Base-by-base conservation (phyloP, 2,888 invertebrate genomes). In the Strigamia transsilvanica region DNA sequence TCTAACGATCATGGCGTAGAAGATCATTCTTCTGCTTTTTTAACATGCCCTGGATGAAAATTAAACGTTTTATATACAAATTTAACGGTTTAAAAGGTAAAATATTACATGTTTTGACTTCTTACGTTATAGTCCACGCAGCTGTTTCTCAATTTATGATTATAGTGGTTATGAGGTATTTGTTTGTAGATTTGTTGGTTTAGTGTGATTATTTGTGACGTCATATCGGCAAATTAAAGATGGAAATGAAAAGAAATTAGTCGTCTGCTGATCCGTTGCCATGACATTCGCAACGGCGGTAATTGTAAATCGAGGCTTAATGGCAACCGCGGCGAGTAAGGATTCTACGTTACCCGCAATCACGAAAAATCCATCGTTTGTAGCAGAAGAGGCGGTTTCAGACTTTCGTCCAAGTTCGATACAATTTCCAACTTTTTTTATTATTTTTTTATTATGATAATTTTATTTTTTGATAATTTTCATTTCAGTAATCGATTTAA, bases 1-100 rank as follows among this genome's bases (percentile, higher is more conserved):
- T 42, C 88, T 85, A 12, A 86, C 85, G 18, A 88, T 82, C 82
- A 84, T 80, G 3, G 84, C 82, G 73, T 83, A 84, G 15, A 81
- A 34, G 78, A 84, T 83, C 84, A 84, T 84, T 15, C 4, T 79
- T 73, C 12, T 12, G 15, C 42, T 42, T 42, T 1, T 46, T 46
- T n/a, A 46, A n/a, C 42, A 13, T 15, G 46, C 46, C 46, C 46
- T 46, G 15, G 12, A 46, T 46, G 46, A 13, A 46, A 13, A 15
- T 46, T 12, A 38, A 34, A 38, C 6, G 34, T 34, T 3, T 34
- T 34, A 34, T 7, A 34, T 5, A 34, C 7, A 34, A 34, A 34
- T 34, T 34, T 34, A 34, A 7, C 38, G 10, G 6, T 38, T 38
- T 6, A 38, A 38, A 38, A 38, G 2, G 38, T 10, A 7, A 10